Base-by-base conservation (phyloP, 2,797 vertebrate species). In the Diplodus sargus region DNA sequence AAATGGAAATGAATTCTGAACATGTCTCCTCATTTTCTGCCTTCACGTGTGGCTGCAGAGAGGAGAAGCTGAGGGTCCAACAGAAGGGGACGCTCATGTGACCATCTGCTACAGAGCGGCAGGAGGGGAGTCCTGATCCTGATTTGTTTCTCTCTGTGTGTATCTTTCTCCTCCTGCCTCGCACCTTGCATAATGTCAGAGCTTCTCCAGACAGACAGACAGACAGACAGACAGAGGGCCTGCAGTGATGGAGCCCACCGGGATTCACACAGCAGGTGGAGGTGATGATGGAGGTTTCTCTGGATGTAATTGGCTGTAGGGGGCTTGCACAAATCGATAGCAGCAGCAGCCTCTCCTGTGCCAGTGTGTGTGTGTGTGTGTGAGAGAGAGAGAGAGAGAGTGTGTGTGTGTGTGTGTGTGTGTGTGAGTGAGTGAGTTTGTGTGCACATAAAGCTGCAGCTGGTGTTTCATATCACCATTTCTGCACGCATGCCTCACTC, bases 71-170 rank as follows among this genome's bases (percentile, higher is more conserved):
- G 76, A 51, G 30, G 77, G 74, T 81, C 70, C 76, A 79, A 2
- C 89, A 88, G 70, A 64, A 88, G 74, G 74, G 82, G 73, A 73
- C 54, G 76, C 64, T 52, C 52, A 30, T 71, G 28, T 64, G 88
- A 86, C 92, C 93, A 93, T 94, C 92, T 93, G 92, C 57, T 80
- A 28, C 76, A 42, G 59, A 87, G 77, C 89, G 3, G 85, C 90
- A 83, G 89, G 91, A 91, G 89, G 88, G 86, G 67, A 87, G 70
- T 39, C 67, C 78, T 77, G 68, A 54, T 70, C 62, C 11, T 47
- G 49, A 17, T 9, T 48, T 34, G 34, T 34, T 34, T 60, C 23
- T 75, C 22, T 9, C 34, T 34, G 34, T 9, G 34, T 34, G 34
- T 34, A 6, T 45, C 57, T n/a, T 34, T 53, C 7, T 73, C 70